A percentile compares a stretch with the other conserved stretches of the same genome.
Evolutionary conservation across 2,113 vertebrate genomes (phyloP).

Genomic region (Tichodroma muraria): DNA sequence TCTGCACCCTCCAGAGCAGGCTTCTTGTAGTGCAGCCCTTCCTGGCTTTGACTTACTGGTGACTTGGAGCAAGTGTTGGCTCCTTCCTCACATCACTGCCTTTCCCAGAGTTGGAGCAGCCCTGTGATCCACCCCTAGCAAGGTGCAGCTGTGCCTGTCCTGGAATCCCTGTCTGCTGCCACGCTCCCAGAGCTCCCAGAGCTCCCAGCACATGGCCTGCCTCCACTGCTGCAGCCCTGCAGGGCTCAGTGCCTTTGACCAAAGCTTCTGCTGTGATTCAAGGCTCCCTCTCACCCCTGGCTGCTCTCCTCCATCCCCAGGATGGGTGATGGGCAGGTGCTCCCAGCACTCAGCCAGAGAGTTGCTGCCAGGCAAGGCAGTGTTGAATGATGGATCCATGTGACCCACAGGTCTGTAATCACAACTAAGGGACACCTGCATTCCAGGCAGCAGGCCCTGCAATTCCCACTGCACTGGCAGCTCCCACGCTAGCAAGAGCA

Average conservation of each 20-base stretch:
- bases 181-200: not conserved
- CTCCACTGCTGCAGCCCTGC: not conserved
- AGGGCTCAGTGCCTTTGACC: not conserved
- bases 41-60: not conserved
- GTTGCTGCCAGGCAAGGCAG: rapidly evolving
- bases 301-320: not conserved
- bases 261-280: not conserved
- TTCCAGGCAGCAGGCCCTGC: not conserved
- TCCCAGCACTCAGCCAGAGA: not conserved
- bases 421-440: not conserved
- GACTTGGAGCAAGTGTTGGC: not conserved
- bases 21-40: not conserved
- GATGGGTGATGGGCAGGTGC: no score
- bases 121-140: not conserved
- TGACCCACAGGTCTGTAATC: not conserved
- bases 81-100: not conserved
- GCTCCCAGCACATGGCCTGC: not conserved
- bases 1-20: not conserved
- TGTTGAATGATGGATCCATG: not conserved
- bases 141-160: no score
- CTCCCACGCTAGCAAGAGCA: not conserved
- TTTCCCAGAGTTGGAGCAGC: not conserved
- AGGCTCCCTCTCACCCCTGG: not conserved
- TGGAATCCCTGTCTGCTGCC: not conserved
- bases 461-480: not conserved